Base-by-base conservation (phyloP, 2,113 vertebrate species). In the Apistogramma diplotaenia region DNA sequence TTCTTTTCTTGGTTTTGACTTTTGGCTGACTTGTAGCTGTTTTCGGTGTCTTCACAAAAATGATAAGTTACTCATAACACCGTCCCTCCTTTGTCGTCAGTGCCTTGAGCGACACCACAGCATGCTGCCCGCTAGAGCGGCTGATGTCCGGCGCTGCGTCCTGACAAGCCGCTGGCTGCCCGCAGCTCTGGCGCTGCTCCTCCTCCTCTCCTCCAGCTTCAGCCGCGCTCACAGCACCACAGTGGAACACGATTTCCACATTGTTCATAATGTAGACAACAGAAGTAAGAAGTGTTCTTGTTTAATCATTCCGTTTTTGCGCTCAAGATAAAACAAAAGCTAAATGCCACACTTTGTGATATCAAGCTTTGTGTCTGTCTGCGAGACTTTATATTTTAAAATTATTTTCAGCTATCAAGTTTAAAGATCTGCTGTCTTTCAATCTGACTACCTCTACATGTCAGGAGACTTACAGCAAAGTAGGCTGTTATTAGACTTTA, bases 211-310 rank as follows among this genome's bases (percentile, higher is more conserved):
- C 0, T 86, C 89, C 84, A 94, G 89, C 86, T 78, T 96, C 84
- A 93, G 93, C 77, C 86, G 92, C 57, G 95, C 92, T 53, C 95
- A 96, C 91, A 95, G 95, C 87, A 95, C 95, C 81, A 94, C 95
- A 0, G 93, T 96, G 85, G 96, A 96, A 88, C 96, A 97, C 54
- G 95, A 97, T 84, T 96, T 97, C 89, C 96, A 96, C 90, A 96
- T 95, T 23, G 92, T 95, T 65, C 95, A 96, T 87, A 96, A 97
- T 56, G 95, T 97, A 73, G 96, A 97, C 92, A 97, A 96, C 91
- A 97, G 97, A 96, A 97, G 97, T 97, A 96, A 95, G 97, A 46
- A 8, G 3, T 0, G 2, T 57, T 74, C 6, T 57, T 4, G 10
- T 16, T 8, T 16, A 21, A 12, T 40, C 25, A 33, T n/a, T 16